Conservation (phyloP, 92 coral and sea anemone species). For the Desmophyllum pertusum region DNA sequence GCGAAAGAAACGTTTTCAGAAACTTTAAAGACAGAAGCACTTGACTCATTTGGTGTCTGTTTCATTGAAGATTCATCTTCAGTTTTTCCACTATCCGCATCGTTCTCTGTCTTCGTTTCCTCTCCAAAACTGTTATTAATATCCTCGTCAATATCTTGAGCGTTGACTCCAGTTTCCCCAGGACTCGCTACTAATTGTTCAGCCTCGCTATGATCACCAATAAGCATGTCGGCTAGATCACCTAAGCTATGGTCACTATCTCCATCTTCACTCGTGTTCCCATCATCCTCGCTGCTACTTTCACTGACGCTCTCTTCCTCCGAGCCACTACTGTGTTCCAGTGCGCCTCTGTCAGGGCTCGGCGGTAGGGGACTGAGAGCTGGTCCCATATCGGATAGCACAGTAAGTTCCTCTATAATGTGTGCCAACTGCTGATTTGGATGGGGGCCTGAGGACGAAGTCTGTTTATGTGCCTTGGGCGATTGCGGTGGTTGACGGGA, state of each 20-base stretch:
- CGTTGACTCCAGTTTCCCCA: not conserved
- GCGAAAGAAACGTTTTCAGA: not conserved
- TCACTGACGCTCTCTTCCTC: constrained; percentile 16
- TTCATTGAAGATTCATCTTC: constrained; percentile 1
- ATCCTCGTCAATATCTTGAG: not conserved
- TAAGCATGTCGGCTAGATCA: constrained; percentile 35
- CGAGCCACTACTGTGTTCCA: constrained; percentile 9
- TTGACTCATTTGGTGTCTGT: not conserved
- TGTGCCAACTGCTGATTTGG: constrained; percentile 13
- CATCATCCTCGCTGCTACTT: constrained; percentile 18
- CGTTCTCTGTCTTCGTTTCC: not conserved
- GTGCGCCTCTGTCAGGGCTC: constrained; percentile 37
- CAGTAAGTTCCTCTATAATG: constrained; percentile 9
- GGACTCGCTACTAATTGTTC: not conserved
- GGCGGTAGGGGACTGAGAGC: constrained; percentile 60
- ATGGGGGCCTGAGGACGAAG: constrained; percentile 1
- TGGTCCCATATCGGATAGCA: constrained; percentile 17
- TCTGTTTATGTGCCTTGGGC: not conserved
- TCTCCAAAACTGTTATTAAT: not conserved
- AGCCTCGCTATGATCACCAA: constrained; percentile 6
- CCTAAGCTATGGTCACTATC: constrained; percentile 42
- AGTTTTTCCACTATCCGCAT: not conserved
- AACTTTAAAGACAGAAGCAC: not conserved
- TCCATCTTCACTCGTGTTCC: not conserved
- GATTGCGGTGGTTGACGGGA: not conserved